Evolutionary conservation across 2,113 vertebrate genomes (phyloP), one percentile per base, ranked within the genome.

Genomic region (Myanophis thanlyinensis): DNA sequence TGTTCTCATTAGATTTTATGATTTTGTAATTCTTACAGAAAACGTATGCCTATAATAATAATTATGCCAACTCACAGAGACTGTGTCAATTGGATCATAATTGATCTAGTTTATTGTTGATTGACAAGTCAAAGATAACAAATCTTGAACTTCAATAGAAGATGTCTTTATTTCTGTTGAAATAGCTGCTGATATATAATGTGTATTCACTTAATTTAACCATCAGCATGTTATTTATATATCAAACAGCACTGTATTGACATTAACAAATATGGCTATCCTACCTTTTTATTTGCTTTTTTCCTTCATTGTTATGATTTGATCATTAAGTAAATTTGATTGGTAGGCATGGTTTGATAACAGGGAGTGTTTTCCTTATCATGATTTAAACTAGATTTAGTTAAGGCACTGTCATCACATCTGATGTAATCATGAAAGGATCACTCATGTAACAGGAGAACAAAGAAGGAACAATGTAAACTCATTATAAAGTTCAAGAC

Each of bases 261-360:
- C 87, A 54, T 47, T 54, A 89, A 22, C 27, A 54, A 85, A 56
- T 48, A 35, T 12, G 35, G 52, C 51, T 13, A n/a, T 49, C 51
- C 87, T 85, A 23, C 48, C 35, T 20, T 89, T 89, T 54, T 89
- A 47, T 85, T 59, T 85, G 40, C 11, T 85, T 51, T 56, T 92
- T 53, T 59, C 48, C 52, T 27, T 89, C 22, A 48, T 89, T 89
- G 44, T 89, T 49, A 15, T n/a, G 59, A 53, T 40, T 46, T 47
- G 18, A 30, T 53, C 18, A 23, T 92, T 92, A 80, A 92, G 59
- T 51, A 92, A 88, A 92, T 92, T 89, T 92, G 27, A 40, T 80
- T 84, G 87, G 59, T 30, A 12, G 35, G 51, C 48, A 73, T 53
- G 48, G 35, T 80, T 88, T 88, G 85, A 92, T 88, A 92, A 92